These are phyloP conservation scores for Leuciscus idus DNA, from an alignment of 2,113 vertebrate species.

Conservation along the genomic window DNA sequence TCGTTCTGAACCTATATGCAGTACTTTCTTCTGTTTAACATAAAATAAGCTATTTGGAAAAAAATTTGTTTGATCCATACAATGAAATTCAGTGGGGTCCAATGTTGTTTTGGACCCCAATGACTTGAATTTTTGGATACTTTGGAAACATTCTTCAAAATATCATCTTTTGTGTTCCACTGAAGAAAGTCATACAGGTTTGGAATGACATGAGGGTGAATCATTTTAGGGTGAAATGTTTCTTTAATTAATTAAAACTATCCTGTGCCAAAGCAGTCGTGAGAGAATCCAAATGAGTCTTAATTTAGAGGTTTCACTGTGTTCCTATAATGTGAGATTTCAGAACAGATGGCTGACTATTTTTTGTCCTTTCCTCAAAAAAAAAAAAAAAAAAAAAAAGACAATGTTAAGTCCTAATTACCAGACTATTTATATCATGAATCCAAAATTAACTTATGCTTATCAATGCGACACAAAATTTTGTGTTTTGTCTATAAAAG, in stretches of 20 bases:
- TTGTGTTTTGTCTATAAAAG: not conserved
- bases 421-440: not conserved
- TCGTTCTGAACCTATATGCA: not conserved
- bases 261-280: not conserved
- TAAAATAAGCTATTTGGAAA: not conserved
- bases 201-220: not conserved
- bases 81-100: not conserved
- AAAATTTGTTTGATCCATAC: not conserved
- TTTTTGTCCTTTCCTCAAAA: not conserved
- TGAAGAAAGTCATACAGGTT: not conserved
- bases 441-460: not conserved
- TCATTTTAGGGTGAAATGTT: not conserved
- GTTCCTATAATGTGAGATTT: not conserved
- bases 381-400: not conserved
- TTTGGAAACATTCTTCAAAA: not conserved
- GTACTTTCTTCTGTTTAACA: not conserved
- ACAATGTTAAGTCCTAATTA: not conserved
- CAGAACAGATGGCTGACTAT: not conserved
- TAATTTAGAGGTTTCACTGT: not conserved
- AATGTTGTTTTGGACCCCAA: not conserved
- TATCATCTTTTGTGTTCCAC: not conserved
- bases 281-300: not conserved
- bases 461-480: not conserved
- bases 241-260: not conserved
- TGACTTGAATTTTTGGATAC: not conserved